Percentiles rank a stretch among this genome's conserved stretches.
phyloP scores from a whole-genome alignment of 2,888 invertebrate genomes.

The Acheta domesticus region DNA sequence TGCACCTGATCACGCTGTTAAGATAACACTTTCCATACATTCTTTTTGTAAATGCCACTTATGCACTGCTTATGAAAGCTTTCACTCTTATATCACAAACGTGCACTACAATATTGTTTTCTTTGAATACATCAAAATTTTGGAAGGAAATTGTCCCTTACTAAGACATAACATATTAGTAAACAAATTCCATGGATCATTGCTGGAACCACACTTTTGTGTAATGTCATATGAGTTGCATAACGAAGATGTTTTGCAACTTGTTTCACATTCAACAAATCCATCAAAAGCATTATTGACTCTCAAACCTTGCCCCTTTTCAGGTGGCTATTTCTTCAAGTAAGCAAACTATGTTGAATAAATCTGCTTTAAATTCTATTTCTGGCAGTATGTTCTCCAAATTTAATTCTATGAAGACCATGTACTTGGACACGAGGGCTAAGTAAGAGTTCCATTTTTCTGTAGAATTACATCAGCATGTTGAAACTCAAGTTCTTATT shows the following conservation, averaged over 20 bases:
- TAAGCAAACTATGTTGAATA: slow-evolving; percentile 3
- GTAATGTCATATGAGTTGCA: background rate
- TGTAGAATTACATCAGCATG: background rate
- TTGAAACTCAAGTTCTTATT: background rate
- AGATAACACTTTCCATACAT: too few species aligned
- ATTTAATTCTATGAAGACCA: slow-evolving; percentile 18
- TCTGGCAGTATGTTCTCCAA: slow-evolving; percentile 10
- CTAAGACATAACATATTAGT: background rate
- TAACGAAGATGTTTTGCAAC: background rate
- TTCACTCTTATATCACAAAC: too few species aligned
- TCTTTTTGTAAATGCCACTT: too few species aligned
- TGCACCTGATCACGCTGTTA: too few species aligned
- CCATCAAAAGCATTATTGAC: background rate
- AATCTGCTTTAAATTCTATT: background rate
- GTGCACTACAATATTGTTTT: too few species aligned
- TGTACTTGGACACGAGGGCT: slow-evolving; percentile 18
- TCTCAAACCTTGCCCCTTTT: background rate
- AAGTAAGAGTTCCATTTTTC: slow-evolving; percentile 18
- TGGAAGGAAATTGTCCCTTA: too few species aligned
- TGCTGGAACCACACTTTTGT: background rate
- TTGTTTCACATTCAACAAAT: background rate
- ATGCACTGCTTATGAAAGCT: too few species aligned
- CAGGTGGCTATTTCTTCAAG: slow-evolving; percentile 2
- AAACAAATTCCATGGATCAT: background rate
- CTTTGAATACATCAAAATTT: too few species aligned